phyloP scores from a whole-genome alignment of 2,797 vertebrate species.

The Eulemur mongoz region DNA sequence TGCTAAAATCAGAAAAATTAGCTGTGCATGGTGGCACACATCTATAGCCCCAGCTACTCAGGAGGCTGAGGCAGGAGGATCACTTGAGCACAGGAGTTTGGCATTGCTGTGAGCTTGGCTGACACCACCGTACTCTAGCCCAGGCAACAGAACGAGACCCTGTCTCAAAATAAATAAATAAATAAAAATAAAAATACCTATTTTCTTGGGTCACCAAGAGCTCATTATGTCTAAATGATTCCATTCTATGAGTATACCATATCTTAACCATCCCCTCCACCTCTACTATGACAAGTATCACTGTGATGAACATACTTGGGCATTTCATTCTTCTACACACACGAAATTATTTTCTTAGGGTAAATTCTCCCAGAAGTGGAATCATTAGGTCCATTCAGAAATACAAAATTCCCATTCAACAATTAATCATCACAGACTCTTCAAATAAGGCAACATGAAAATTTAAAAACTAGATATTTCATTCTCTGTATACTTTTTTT shows the following conservation, averaged over 20 bases:
- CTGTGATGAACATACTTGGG: background rate
- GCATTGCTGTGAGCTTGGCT: too few species aligned
- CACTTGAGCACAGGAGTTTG: too few species aligned
- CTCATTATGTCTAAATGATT: conserved; percentile 25
- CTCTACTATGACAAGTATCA: background rate
- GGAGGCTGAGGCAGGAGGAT: too few species aligned
- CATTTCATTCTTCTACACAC: background rate
- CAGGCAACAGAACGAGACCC: too few species aligned
- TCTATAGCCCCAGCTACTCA: too few species aligned
- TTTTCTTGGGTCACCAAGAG: conserved; percentile 10
- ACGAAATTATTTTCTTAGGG: background rate
- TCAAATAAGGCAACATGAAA: conserved; percentile 1
- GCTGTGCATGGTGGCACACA: too few species aligned
- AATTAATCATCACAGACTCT: background rate
- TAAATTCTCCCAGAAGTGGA: background rate
- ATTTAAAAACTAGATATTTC: background rate
- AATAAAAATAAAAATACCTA: background rate
- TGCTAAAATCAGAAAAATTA: too few species aligned
- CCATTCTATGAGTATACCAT: background rate
- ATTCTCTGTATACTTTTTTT: background rate
- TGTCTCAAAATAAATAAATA: too few species aligned
- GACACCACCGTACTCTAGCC: too few species aligned
- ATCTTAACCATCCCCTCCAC: background rate
- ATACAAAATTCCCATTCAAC: conserved; percentile 36
- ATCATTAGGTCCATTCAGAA: background rate